Evolutionary conservation across 1,140 invertebrate genomes (phyloP), one percentile per base, ranked within the genome.

Genomic region (Planococcus citri): DNA sequence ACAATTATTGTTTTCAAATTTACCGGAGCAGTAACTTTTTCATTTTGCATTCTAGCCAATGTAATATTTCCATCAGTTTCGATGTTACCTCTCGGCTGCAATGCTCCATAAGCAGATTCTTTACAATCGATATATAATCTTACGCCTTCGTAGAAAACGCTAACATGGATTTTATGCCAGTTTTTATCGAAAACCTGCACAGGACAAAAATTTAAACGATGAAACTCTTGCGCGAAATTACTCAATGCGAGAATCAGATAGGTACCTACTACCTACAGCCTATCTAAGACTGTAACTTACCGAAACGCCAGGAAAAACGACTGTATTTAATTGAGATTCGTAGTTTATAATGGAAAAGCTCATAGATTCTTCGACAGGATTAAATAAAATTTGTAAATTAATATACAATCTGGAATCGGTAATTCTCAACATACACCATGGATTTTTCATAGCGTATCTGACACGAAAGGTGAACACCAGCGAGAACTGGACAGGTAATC

Each of bases 161-260:
- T 86, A 70, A 91, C 82, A 75, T 91, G 87, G 6, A 92, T 79
- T 79, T 92, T 92, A 75, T 92, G 89, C 90, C 89, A 92, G 60
- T 85, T 83, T 69, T 82, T 83, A 73, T 86, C 83, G 75, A 91
- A 90, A n/a, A 90, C 78, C 86, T 89, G 77, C 8, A 80, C 80
- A 70, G 70, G 12, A n/a, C n/a, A n/a, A n/a, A n/a, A n/a, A n/a
- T n/a, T n/a, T n/a, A n/a, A n/a, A n/a, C n/a, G n/a, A n/a, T n/a
- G n/a, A n/a, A n/a, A n/a, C 70, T 68, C n/a, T n/a, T n/a, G n/a
- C n/a, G n/a, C n/a, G n/a, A n/a, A n/a, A n/a, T n/a, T n/a, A n/a
- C n/a, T n/a, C n/a, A n/a, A n/a, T n/a, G n/a, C n/a, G n/a, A n/a
- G n/a, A n/a, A n/a, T n/a, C n/a, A n/a, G n/a, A n/a, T n/a, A n/a